A percentile compares a stretch with the other conserved stretches of the same genome.
Conservation (phyloP, 2,797 vertebrate species). For the Nyctibius grandis region DNA sequence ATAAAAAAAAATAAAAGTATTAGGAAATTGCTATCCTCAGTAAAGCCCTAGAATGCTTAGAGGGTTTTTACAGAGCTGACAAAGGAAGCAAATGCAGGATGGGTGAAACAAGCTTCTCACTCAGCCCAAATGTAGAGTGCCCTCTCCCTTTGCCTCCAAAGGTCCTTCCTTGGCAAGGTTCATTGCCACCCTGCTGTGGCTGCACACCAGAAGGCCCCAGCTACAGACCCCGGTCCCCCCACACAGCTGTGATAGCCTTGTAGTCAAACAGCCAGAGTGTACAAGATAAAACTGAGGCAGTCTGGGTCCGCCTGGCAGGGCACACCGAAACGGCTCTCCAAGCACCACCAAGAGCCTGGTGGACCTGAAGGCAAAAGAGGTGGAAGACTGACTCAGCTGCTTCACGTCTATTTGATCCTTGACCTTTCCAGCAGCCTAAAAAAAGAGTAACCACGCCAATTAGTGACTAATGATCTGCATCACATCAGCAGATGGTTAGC, state of each 20-base stretch:
- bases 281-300: background rate
- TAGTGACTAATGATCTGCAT: slow-evolving; percentile 35
- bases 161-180: background rate
- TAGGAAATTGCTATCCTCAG: background rate
- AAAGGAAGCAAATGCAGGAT: background rate
- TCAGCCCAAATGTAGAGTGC: background rate
- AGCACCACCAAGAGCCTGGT: background rate
- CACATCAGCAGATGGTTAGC: background rate
- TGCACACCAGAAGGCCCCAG: background rate
- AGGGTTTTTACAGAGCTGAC: background rate
- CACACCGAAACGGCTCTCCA: background rate
- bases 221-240: background rate
- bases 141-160: background rate
- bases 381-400: background rate
- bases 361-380: background rate
- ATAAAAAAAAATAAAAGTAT: rapidly evolving
- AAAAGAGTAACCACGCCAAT: background rate
- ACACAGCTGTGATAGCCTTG: background rate
- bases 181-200: background rate
- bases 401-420: background rate
- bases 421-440: background rate
- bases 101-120: background rate
- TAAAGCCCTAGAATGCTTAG: background rate
- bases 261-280: background rate
- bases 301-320: background rate